Base-by-base conservation (phyloP, 2,113 vertebrate genomes). In the Crypturellus undulatus region DNA sequence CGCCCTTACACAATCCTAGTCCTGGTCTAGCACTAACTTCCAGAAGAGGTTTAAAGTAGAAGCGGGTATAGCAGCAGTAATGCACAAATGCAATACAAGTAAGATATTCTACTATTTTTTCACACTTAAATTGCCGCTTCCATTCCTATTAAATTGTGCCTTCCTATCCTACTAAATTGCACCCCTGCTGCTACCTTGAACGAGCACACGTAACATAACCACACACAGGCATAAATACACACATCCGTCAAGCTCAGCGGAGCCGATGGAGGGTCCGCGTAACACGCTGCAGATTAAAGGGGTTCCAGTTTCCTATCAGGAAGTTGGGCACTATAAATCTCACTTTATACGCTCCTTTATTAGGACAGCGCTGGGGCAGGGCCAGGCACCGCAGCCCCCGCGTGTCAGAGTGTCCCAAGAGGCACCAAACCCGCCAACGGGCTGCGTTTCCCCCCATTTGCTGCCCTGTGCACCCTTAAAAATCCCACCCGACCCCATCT, bases 301-400 rank as follows among this genome's bases (percentile, higher is more conserved):
- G 75, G 83, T 91, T 97, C 93, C 93, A 80, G 82, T 97, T 96
- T 95, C 96, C 96, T 65, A 92, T 51, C 87, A 96, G 94, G 95
- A 96, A 97, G 94, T 80, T 89, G 69, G 43, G 70, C 90, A 71
- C 94, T 73, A 84, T 96, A 97, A 96, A 96, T 96, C 92, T 96
- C 96, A 91, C 88, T 95, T 96, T 96, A 96, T 93, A 92, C n/a
- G 81, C 91, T 75, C 60, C 60, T 96, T 97, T 96, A 97, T 94
- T 91, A 94, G 93, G 45, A 90, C 67, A 86, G 77, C 82, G 10
- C 92, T 52, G 92, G 87, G 89, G 90, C 59, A 93, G 84, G 76
- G 90, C 78, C 64, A 43, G 56, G 54, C 79, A 24, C 2, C 15
- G n/a, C 90, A 51, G 78, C 32, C 36, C 59, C 26, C 5, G 54